Evolutionary conservation across 2,888 invertebrate genomes (phyloP).

Genomic region (Aproaerema taeniolella): DNA sequence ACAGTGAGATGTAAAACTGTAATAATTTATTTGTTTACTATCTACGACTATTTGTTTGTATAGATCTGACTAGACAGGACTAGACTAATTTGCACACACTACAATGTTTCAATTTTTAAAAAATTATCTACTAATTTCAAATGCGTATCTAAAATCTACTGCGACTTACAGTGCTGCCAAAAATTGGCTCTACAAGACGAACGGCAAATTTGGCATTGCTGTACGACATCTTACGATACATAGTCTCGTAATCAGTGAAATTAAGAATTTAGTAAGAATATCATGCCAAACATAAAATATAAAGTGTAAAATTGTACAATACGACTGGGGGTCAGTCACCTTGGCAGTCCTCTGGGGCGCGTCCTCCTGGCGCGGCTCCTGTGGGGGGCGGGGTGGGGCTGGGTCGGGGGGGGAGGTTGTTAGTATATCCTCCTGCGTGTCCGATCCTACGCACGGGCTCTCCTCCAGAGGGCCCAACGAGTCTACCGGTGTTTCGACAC

Average conservation of each 20-base stretch:
- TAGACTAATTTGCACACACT: constrained; percentile 52
- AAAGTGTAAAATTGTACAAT: constrained; percentile 71
- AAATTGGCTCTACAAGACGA: constrained; percentile 72
- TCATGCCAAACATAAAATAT: constrained; percentile 75
- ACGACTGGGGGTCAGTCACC: constrained; percentile 73
- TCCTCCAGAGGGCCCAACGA: constrained; percentile 34
- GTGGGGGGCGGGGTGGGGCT: constrained; percentile 59
- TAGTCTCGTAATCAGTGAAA: constrained; percentile 61
- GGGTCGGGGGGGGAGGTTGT: constrained; percentile 63
- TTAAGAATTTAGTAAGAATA: constrained; percentile 68
- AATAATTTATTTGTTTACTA: constrained; percentile 24
- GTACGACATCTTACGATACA: constrained; percentile 58
- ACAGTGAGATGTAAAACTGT: constrained; percentile 21
- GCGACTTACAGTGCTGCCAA: constrained; percentile 51
- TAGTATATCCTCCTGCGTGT: constrained; percentile 70
- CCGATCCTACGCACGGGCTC: constrained; percentile 30
- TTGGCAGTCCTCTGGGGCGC: constrained; percentile 57
- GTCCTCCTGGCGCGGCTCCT: constrained; percentile 51
- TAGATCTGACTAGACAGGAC: constrained; percentile 66
- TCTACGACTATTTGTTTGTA: too few species aligned
- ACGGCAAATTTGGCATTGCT: constrained; percentile 51
- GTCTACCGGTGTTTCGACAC: constrained; percentile 71
- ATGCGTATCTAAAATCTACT: constrained; percentile 40
- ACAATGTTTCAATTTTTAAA: constrained; percentile 30
- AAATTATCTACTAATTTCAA: constrained; percentile 34